phyloP scores from a whole-genome alignment of 2,113 vertebrate species.

The Sinocyclocheilus anophthalmus region DNA sequence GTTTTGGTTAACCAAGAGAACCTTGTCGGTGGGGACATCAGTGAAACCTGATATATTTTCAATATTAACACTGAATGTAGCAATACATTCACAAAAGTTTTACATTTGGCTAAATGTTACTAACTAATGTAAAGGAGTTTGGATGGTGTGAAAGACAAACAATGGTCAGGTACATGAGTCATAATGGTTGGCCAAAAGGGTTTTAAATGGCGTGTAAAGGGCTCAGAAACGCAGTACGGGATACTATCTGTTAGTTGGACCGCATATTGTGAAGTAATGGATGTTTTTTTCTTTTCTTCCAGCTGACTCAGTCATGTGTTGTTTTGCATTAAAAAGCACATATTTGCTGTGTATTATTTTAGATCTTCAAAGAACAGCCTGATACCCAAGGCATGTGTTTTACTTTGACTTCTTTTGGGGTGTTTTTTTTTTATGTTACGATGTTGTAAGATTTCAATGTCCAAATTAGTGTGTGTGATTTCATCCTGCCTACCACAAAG shows the following conservation, averaged over 20 bases:
- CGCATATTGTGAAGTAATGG: conserved; percentile 28
- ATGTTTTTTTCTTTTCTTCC: conserved; percentile 44
- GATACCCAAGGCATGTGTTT: background rate
- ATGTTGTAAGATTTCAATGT: conserved; percentile 1
- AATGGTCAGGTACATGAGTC: conserved; percentile 22
- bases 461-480: conserved; percentile 19
- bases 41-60: background rate
- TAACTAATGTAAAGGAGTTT: background rate
- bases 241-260: conserved; percentile 43
- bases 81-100: conserved; percentile 5
- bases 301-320: conserved; percentile 42
- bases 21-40: background rate
- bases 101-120: background rate
- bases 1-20: conserved; percentile 21
- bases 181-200: conserved; percentile 37
- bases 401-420: background rate
- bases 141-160: background rate
- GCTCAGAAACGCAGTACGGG: conserved; percentile 33
- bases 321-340: conserved; percentile 40
- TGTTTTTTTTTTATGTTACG: background rate
- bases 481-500: conserved; percentile 21
- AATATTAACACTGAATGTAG: background rate
- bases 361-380: conserved; percentile 16
- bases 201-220: conserved; percentile 44
- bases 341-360: conserved; percentile 39